Conservation (phyloP, 2,888 invertebrate genomes). For the Dascillus cervinus region DNA sequence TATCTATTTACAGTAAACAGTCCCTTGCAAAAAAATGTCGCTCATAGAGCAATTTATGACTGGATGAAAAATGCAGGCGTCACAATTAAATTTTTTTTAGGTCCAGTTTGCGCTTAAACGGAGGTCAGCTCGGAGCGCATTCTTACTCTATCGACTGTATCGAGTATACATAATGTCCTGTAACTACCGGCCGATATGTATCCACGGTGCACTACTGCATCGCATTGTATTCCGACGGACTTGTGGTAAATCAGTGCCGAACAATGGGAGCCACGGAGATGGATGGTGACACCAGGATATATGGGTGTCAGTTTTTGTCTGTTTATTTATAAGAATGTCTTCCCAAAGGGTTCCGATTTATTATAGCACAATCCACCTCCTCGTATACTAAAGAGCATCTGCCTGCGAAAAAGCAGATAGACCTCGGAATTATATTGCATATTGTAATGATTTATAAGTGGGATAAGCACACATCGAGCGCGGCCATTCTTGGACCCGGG, state of each 20-base stretch:
- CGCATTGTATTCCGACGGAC: slow-evolving; percentile 35
- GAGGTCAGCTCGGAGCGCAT: slow-evolving; percentile 19
- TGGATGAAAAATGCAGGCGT: too few relatives aligned
- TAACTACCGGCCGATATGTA: slow-evolving; percentile 26
- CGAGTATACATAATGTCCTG: slow-evolving; percentile 24
- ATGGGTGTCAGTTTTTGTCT: slow-evolving; percentile 29
- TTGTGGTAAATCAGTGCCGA: slow-evolving; percentile 35
- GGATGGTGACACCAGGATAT: slow-evolving; percentile 31
- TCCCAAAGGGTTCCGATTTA: slow-evolving; percentile 28
- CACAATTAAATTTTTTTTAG: too few relatives aligned
- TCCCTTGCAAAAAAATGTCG: too few relatives aligned
- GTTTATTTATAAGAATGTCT: slow-evolving; percentile 23
- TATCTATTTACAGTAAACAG: too few relatives aligned
- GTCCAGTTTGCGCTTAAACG: slow-evolving; percentile 11
- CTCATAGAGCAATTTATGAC: too few relatives aligned
- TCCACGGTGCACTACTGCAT: slow-evolving; percentile 34
- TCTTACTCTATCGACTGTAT: slow-evolving; percentile 22
- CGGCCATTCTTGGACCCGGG: slow-evolving; percentile 44
- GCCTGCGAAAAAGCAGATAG: slow-evolving; percentile 44
- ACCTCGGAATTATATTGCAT: slow-evolving; percentile 46
- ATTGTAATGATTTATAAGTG: slow-evolving; percentile 45
- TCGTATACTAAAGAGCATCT: slow-evolving; percentile 45
- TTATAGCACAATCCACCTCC: slow-evolving; percentile 23
- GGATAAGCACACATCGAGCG: slow-evolving; percentile 44
- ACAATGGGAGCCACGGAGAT: slow-evolving; percentile 32